These are phyloP conservation scores for Leiothrix lutea DNA, from an alignment of 2,113 vertebrate genomes.

Conservation along the genomic window DNA sequence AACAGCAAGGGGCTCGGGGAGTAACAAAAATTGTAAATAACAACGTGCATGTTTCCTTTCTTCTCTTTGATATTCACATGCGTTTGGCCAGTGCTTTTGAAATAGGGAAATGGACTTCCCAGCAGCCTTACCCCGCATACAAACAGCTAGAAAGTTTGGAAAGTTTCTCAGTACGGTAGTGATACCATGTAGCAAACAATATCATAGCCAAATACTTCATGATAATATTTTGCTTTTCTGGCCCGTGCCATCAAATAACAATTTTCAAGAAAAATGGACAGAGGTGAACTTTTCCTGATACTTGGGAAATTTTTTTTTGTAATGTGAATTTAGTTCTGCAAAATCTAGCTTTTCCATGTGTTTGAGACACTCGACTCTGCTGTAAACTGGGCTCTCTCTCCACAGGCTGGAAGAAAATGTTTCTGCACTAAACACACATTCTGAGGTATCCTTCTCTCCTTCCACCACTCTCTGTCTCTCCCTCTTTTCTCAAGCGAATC, in stretches of 20 bases:
- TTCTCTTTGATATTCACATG: not conserved
- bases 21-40: not conserved
- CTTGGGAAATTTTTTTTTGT: not conserved
- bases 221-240: not conserved
- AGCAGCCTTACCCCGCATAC: not conserved
- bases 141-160: constrained; percentile 35
- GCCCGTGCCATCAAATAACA: not conserved
- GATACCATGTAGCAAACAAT: not conserved
- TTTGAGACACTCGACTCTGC: not conserved
- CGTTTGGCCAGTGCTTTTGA: not conserved
- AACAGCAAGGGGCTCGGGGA: not conserved
- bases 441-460: not conserved
- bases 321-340: not conserved
- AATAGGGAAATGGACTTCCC: not conserved
- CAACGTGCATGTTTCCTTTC: not conserved
- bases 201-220: not conserved
- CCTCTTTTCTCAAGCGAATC: constrained; percentile 31
- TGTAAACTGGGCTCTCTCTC: constrained; percentile 23
- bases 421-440: constrained; percentile 1
- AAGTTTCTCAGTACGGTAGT: constrained; percentile 32
- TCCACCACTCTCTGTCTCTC: not conserved
- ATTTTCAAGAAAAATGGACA: not conserved
- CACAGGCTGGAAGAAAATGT: not conserved
- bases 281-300: not conserved
- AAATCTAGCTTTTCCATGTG: not conserved